Conservation (phyloP, 2,797 vertebrate species). For the Paguma larvata region DNA sequence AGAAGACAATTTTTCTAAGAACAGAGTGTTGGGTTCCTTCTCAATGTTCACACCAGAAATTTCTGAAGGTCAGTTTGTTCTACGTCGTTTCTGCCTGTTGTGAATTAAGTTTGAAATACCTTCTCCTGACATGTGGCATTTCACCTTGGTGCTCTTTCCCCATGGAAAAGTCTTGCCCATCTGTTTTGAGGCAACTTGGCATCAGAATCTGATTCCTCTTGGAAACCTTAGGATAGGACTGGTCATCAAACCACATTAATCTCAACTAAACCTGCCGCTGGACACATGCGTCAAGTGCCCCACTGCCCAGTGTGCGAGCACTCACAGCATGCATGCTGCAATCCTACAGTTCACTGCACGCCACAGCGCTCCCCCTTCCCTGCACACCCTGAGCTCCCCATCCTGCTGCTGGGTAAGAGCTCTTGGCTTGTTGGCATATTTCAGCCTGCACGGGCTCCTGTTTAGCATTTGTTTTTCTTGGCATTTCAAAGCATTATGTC, state of each 20-base stretch:
- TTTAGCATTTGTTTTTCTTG: conserved; percentile 78
- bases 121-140: conserved; percentile 86
- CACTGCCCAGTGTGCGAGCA: neutral
- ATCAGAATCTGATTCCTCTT: conserved; percentile 80
- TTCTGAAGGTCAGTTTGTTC: neutral
- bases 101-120: conserved; percentile 87
- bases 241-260: conserved; percentile 50
- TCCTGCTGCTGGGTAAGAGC: neutral
- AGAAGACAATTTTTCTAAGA: neutral
- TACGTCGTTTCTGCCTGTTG: conserved; percentile 80
- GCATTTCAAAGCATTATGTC: conserved; percentile 75
- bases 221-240: conserved; percentile 69
- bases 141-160: conserved; percentile 86
- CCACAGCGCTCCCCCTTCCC: neutral
- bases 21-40: neutral
- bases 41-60: neutral
- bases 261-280: conserved; percentile 42
- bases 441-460: conserved; percentile 64
- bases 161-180: conserved; percentile 82
- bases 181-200: conserved; percentile 85
- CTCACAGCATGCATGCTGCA: neutral
- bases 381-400: neutral
- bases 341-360: accelerated
- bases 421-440: conserved; percentile 55
- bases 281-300: neutral